phyloP scores from a whole-genome alignment of 2,797 vertebrate species.

The Malacoraja senta region DNA sequence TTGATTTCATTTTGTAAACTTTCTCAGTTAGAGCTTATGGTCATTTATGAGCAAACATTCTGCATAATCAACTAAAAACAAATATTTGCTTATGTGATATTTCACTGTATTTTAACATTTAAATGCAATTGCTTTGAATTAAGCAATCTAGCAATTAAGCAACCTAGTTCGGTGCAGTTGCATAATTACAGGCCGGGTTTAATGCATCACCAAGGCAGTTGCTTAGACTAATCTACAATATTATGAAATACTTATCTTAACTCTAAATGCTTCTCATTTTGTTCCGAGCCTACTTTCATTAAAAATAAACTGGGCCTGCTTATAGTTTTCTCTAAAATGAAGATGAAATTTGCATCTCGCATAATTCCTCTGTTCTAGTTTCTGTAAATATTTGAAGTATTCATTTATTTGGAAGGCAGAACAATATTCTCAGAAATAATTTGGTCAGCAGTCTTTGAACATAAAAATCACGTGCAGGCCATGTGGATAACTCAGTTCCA shows the following conservation, averaged over 20 bases:
- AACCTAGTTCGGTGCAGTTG: background rate
- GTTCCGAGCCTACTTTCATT: background rate
- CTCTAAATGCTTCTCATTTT: constrained; percentile 23
- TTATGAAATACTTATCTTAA: constrained; percentile 8
- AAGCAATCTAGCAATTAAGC: background rate
- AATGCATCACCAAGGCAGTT: constrained; percentile 6
- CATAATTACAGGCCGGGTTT: background rate
- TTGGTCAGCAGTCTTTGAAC: background rate
- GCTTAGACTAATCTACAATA: background rate
- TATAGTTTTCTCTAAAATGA: background rate
- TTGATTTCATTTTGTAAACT: background rate
- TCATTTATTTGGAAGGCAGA: background rate
- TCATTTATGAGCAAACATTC: background rate
- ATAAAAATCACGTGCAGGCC: no score
- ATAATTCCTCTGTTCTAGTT: background rate
- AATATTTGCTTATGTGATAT: background rate
- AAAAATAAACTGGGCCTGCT: background rate
- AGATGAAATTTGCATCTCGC: background rate
- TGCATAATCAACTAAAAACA: background rate
- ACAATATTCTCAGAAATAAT: background rate
- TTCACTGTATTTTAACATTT: constrained; percentile 5
- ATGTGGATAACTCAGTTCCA: no score
- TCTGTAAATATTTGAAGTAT: background rate
- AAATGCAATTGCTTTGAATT: background rate
- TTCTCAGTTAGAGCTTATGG: background rate